phyloP scores from a whole-genome alignment of 2,888 invertebrate genomes.

The Machimus atricapillus region DNA sequence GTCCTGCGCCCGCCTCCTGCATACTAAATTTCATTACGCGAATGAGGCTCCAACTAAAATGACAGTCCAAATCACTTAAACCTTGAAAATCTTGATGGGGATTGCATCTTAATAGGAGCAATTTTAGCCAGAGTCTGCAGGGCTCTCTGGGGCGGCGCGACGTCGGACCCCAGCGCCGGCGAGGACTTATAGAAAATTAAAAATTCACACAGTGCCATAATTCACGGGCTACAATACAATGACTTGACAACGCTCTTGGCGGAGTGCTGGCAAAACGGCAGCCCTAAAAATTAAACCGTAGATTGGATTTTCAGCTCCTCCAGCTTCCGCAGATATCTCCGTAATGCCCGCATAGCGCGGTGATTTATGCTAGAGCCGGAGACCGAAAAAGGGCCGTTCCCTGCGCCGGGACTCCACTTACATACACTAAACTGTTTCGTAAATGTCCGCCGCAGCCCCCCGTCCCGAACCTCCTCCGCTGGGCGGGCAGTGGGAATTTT shows the following conservation, averaged over 20 bases:
- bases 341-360: slow-evolving; percentile 22
- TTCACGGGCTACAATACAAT: slow-evolving; percentile 29
- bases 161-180: not conserved
- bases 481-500: slow-evolving; percentile 14
- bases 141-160: not conserved
- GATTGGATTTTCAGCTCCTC: slow-evolving; percentile 38
- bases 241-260: slow-evolving; percentile 35
- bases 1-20: not conserved
- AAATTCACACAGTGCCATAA: slow-evolving; percentile 39
- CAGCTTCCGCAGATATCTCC: slow-evolving; percentile 11
- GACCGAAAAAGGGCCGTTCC: not conserved
- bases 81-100: slow-evolving; percentile 23
- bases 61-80: slow-evolving; percentile 32
- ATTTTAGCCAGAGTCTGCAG: not conserved
- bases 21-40: slow-evolving; percentile 26
- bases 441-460: not conserved
- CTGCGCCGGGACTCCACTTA: not conserved
- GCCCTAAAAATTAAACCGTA: slow-evolving; percentile 39
- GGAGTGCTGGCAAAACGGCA: slow-evolving; percentile 18
- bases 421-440: slow-evolving; percentile 37
- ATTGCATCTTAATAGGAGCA: slow-evolving; percentile 36
- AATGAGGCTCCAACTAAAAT: slow-evolving; percentile 16
- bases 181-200: slow-evolving; percentile 35
- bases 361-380: slow-evolving; percentile 30
- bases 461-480: not conserved